A percentile compares a stretch with the other conserved stretches of the same genome.
Evolutionary conservation across 2,888 invertebrate genomes (phyloP).

Genomic region (Nymphalis c-album): DNA sequence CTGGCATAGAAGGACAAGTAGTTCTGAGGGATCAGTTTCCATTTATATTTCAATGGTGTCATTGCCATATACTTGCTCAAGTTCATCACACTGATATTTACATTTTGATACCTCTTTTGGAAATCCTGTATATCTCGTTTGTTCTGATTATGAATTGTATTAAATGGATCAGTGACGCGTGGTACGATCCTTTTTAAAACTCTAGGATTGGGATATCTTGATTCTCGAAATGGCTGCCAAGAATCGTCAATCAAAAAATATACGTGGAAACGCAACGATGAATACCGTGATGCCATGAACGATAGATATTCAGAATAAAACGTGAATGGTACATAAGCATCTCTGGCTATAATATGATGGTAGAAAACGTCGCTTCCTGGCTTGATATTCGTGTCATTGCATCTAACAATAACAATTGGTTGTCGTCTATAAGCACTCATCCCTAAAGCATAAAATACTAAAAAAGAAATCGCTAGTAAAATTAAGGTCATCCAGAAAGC

Average conservation of each 20-base stretch:
- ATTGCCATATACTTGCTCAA: constrained; percentile 71
- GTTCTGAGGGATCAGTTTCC: constrained; percentile 68
- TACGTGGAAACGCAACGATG: constrained; percentile 57
- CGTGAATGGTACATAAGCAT: constrained; percentile 49
- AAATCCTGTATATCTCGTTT: constrained; percentile 54
- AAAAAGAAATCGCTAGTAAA: constrained; percentile 61
- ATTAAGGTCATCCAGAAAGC: constrained; percentile 72
- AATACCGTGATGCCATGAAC: constrained; percentile 58
- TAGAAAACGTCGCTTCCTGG: constrained; percentile 61
- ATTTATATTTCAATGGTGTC: constrained; percentile 74
- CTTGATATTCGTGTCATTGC: constrained; percentile 48
- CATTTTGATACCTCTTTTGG: constrained; percentile 60
- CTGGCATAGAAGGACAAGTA: constrained; percentile 77
- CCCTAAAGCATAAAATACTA: constrained; percentile 63
- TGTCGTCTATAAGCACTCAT: constrained; percentile 59
- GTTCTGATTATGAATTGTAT: constrained; percentile 46
- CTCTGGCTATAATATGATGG: constrained; percentile 58
- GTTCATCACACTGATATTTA: constrained; percentile 64
- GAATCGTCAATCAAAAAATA: constrained; percentile 67
- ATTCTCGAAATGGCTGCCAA: constrained; percentile 42
- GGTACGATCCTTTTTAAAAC: constrained; percentile 54
- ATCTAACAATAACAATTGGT: constrained; percentile 54
- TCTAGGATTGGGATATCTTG: constrained; percentile 44
- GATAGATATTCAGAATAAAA: constrained; percentile 60
- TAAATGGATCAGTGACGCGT: constrained; percentile 40